Base-by-base conservation (phyloP, 2,113 vertebrate species). In the Erinaceus europaeus region DNA sequence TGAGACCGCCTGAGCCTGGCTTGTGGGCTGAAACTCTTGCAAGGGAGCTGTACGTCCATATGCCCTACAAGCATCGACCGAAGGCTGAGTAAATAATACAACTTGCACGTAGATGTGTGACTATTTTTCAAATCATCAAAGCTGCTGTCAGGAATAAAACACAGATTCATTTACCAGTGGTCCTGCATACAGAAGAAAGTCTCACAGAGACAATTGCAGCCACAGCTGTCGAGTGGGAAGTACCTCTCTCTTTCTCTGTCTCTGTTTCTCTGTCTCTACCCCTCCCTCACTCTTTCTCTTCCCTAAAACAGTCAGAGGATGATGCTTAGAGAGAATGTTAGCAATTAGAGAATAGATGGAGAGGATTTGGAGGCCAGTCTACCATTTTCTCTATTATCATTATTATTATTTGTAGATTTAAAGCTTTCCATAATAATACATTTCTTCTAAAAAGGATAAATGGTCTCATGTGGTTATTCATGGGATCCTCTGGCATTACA, bases 111-210 rank as follows among this genome's bases (percentile, higher is more conserved):
- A 48, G 76, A 89, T 79, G 91, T 92, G 85, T 82, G 91, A 92
- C 95, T 92, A 21, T 93, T 94, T 94, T 94, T 94, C 95, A 95
- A 93, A 85, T 94, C 95, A 89, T 94, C 91, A 9, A 50, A 61
- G 61, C 78, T 85, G 90, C 92, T 79, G 65, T 93, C 90, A 89
- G 1, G 46, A 89, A 93, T 72, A 75, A 91, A 93, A 91, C 89
- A 80, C 90, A 92, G 91, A 92, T 92, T 86, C 50, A 17, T 74
- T 88, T 25, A 9, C 71, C 75, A 72, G 38, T 18, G 21, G 74
- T 29, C 69, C 42, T 71, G 67, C 40, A 25, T 27, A 53, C 80
- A 75, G 80, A 71, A 14, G 59, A 74, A 52, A 53, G 50, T 25
- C 61, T 81, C 74, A 36, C 34, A 72, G 88, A 93, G 75, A 85